These are phyloP conservation scores for Drosophila carrolli DNA, from an alignment of 1,140 invertebrate species.

Conservation along the genomic window DNA sequence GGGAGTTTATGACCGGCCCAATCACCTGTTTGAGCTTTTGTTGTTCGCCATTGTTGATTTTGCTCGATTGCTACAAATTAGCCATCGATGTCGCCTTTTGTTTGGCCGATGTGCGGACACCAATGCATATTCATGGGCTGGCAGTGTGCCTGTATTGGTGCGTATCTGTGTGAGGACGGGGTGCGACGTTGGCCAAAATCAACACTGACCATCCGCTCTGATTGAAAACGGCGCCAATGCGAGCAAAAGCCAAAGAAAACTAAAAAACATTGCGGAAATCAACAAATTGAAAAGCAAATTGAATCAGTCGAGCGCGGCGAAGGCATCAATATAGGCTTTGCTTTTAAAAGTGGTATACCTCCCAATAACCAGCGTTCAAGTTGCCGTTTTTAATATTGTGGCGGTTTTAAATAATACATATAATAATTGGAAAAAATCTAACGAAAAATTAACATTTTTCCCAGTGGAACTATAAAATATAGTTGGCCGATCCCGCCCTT, in stretches of 20 bases:
- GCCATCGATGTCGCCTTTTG: constrained; percentile 33
- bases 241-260: constrained; percentile 2
- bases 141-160: too few relatives aligned
- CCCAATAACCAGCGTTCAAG: too few relatives aligned
- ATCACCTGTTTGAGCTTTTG: constrained; percentile 13
- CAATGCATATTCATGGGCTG: background rate
- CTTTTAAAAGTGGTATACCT: too few relatives aligned
- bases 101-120: constrained; percentile 5
- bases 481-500: too few relatives aligned
- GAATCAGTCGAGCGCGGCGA: constrained; percentile 3
- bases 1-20: constrained; percentile 1
- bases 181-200: constrained; percentile 14
- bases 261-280: constrained; percentile 3
- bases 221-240: constrained; percentile 11
- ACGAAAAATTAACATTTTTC: too few relatives aligned
- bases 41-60: constrained; percentile 26
- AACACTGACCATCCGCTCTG: constrained; percentile 22
- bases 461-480: too few relatives aligned
- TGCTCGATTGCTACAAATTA: constrained; percentile 31
- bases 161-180: background rate
- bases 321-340: background rate
- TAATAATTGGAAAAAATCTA: too few relatives aligned
- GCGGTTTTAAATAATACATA: too few relatives aligned
- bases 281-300: constrained; percentile 25
- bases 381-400: too few relatives aligned